A percentile compares a stretch with the other conserved stretches of the same genome.
Conservation (phyloP, 2,797 vertebrate species). For the Pseudochromis fuscus region DNA sequence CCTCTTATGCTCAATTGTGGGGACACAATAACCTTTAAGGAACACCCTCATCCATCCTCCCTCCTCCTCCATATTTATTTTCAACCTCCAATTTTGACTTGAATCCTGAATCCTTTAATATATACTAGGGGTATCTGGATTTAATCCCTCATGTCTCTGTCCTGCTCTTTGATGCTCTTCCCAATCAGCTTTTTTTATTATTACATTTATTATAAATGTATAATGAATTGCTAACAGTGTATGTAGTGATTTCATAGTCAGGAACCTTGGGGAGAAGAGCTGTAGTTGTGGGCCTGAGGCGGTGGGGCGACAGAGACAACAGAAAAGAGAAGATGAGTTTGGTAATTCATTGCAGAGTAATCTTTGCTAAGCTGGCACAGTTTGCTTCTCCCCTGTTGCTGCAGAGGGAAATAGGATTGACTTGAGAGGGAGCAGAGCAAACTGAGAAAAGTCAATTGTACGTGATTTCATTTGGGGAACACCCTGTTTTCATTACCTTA, state of each 20-base stretch:
- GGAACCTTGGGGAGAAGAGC: constrained; percentile 7
- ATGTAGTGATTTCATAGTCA: constrained; percentile 9
- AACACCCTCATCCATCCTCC: background rate
- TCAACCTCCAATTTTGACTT: constrained; percentile 16
- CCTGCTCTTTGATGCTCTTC: background rate
- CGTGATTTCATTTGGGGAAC: constrained; percentile 22
- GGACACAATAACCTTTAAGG: constrained; percentile 50
- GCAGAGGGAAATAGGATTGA: constrained; percentile 28
- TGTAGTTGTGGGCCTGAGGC: background rate
- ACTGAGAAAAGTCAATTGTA: constrained; percentile 26
- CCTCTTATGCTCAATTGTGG: constrained; percentile 40
- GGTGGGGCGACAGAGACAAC: background rate
- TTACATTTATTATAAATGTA: constrained; percentile 26
- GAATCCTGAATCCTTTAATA: constrained; percentile 16
- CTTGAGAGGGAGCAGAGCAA: constrained; percentile 26
- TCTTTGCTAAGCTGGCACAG: constrained; percentile 13
- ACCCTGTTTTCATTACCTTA: constrained; percentile 24
- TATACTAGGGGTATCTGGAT: background rate
- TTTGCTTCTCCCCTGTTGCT: constrained; percentile 20
- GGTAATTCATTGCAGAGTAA: constrained; percentile 27
- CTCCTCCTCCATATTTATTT: constrained; percentile 25
- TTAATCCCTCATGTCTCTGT: constrained; percentile 12
- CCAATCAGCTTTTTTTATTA: constrained; percentile 20
- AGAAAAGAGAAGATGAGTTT: constrained; percentile 43
- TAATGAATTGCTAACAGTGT: constrained; percentile 1